A percentile compares a stretch with the other conserved stretches of the same genome.
Evolutionary conservation across 2,113 vertebrate species (phyloP).

Genomic region (Gasterosteus nipponicus): DNA sequence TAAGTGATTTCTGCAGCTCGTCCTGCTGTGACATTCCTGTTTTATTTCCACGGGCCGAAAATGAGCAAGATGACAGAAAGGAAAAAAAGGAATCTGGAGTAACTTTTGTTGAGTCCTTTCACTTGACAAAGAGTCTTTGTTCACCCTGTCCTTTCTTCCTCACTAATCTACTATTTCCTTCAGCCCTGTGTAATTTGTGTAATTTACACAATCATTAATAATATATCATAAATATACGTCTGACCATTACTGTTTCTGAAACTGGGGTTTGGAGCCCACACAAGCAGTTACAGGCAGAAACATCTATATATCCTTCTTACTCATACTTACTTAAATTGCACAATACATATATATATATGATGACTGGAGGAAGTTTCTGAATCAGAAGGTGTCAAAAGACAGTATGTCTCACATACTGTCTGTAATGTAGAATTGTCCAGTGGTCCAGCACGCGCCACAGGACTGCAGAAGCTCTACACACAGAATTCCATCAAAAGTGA

Average conservation of each 20-base stretch:
- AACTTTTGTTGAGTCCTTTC: background rate
- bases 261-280: background rate
- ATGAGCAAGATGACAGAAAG: background rate
- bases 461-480: too few species aligned
- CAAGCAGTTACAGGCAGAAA: background rate
- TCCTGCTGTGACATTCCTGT: background rate
- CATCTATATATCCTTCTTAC: too few species aligned
- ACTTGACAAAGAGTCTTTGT: background rate
- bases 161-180: background rate
- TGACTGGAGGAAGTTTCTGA: background rate
- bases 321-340: too few species aligned
- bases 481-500: too few species aligned
- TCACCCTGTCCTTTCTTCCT: background rate
- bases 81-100: background rate
- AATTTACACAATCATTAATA: background rate
- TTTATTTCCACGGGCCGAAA: background rate
- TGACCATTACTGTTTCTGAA: background rate
- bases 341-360: too few species aligned
- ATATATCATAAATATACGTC: background rate
- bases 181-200: background rate
- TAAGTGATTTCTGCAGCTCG: conserved; percentile 15
- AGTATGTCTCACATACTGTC: too few species aligned
- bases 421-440: background rate
- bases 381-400: background rate
- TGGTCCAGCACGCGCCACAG: background rate